Conservation (phyloP, 2,113 vertebrate genomes). For the Peromyscus leucopus region DNA sequence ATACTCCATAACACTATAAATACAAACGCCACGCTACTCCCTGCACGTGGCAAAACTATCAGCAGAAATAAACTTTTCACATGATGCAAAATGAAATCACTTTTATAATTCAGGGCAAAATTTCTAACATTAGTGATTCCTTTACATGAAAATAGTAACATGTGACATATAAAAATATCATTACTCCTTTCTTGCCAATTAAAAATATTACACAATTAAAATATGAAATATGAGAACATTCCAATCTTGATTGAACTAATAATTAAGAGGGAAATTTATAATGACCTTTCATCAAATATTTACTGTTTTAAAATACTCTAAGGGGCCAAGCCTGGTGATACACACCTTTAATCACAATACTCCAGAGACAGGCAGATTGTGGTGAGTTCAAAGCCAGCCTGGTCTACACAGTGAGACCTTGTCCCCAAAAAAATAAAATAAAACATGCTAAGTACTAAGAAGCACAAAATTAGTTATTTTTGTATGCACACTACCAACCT, state of each 20-base stretch:
- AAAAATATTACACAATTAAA: not conserved
- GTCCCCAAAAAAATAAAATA: not conserved
- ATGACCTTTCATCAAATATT: slow-evolving; percentile 33
- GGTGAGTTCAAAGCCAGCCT: not conserved
- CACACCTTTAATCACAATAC: not conserved
- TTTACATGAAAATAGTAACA: not conserved
- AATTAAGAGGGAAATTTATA: slow-evolving; percentile 44
- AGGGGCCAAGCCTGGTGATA: not conserved
- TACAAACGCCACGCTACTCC: not conserved
- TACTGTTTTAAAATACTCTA: not conserved
- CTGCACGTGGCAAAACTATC: slow-evolving; percentile 25
- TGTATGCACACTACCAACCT: not conserved
- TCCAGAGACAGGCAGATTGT: not conserved
- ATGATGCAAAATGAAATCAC: slow-evolving; percentile 41
- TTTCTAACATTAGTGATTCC: not conserved
- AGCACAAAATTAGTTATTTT: slow-evolving; percentile 30
- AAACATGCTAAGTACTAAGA: slow-evolving; percentile 3
- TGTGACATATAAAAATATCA: slow-evolving; percentile 11
- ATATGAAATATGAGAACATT: not conserved
- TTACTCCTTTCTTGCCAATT: slow-evolving; percentile 52
- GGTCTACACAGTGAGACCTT: not conserved
- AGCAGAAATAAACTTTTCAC: slow-evolving; percentile 25
- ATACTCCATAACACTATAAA: not conserved
- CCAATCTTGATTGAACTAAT: slow-evolving; percentile 21
- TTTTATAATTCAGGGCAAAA: slow-evolving; percentile 35